These are phyloP conservation scores for Magallana nippona DNA, from an alignment of 2,888 invertebrate genomes.

Conservation along the genomic window DNA sequence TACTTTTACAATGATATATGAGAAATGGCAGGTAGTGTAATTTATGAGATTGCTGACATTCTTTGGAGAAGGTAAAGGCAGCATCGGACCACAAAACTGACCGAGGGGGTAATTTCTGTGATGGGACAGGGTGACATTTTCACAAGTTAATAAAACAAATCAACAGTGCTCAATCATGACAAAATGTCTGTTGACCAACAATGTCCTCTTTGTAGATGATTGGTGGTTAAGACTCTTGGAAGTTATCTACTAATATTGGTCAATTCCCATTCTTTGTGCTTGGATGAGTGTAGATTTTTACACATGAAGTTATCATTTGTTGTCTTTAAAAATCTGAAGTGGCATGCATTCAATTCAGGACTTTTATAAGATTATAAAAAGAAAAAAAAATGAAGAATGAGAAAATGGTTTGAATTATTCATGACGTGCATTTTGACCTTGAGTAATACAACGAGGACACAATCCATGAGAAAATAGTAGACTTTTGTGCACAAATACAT, in stretches of 20 bases:
- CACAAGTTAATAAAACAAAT: not conserved
- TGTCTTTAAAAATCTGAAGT: too few species aligned
- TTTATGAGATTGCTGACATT: too few species aligned
- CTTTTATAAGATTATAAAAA: too few species aligned
- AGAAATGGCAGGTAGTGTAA: too few species aligned
- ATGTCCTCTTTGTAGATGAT: not conserved
- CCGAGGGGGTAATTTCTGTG: not conserved
- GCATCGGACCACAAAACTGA: not conserved
- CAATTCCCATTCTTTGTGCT: too few species aligned
- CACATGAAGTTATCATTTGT: too few species aligned
- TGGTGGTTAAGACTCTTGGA: too few species aligned
- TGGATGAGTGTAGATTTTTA: too few species aligned
- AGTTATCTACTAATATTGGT: too few species aligned
- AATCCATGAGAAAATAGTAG: not conserved
- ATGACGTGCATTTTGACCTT: not conserved
- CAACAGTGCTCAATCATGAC: not conserved
- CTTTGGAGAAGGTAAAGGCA: not conserved
- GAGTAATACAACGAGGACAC: not conserved
- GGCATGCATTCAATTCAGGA: too few species aligned
- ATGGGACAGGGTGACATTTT: constrained; percentile 3
- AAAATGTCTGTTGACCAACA: not conserved
- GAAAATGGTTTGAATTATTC: constrained; percentile 6
- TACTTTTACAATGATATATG: too few species aligned
- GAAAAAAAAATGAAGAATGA: too few species aligned
- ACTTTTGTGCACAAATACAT: not conserved